phyloP scores from a whole-genome alignment of 2,113 vertebrate species.

The human region GRCh38 chr9:89777001-89777500 shows the following conservation, averaged over 20 bases:
- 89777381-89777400: not conserved
- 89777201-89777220: not conserved
- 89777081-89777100: not conserved
- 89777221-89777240: not conserved
- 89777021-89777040: too few species aligned
- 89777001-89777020: not conserved
- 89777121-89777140: not conserved
- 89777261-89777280: not conserved
- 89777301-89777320: too few species aligned
- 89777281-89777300: not conserved
- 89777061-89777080: not conserved
- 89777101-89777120: too few species aligned
- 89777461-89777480: not conserved
- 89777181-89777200: not conserved
- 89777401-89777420: too few species aligned
- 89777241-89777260: not conserved
- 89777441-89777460: not conserved
- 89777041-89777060: not conserved
- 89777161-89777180: not conserved
- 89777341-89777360: accelerated
- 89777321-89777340: not conserved
- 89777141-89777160: not conserved
- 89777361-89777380: too few species aligned
- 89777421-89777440: accelerated
- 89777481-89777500: accelerated